Conservation (phyloP, 92 coral and sea anemone genomes). For the Palythoa grandis region DNA sequence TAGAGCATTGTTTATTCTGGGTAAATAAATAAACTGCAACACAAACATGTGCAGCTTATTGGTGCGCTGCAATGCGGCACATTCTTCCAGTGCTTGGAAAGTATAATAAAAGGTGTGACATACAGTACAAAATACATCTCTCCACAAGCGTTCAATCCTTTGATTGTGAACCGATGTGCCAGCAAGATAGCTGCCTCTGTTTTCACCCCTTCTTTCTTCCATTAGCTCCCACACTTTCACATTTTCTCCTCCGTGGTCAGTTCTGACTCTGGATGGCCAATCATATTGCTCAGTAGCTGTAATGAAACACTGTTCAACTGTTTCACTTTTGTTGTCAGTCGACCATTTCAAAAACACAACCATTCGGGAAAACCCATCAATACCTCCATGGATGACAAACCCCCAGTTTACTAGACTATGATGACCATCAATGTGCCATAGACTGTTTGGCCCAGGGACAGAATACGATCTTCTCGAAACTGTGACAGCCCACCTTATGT, state of each 20-base stretch:
- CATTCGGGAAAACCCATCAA: constrained; percentile 41
- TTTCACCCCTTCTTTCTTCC: constrained; percentile 50
- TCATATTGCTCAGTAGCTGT: constrained; percentile 36
- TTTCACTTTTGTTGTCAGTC: constrained; percentile 35
- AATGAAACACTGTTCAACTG: constrained; percentile 2
- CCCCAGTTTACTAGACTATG: constrained; percentile 50
- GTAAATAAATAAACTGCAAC: constrained; percentile 44
- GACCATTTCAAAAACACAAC: constrained; percentile 52
- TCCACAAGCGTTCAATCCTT: constrained; percentile 58
- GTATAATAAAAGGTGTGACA: constrained; percentile 51
- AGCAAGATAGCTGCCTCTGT: constrained; percentile 45
- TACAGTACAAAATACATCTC: constrained; percentile 51
- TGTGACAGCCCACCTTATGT: constrained; percentile 57
- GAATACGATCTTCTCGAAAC: constrained; percentile 56
- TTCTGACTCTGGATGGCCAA: constrained; percentile 50
- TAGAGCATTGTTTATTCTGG: constrained; percentile 46
- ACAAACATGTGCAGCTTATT: constrained; percentile 12
- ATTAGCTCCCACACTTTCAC: constrained; percentile 33
- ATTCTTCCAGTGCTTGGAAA: constrained; percentile 51
- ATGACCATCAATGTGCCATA: constrained; percentile 57
- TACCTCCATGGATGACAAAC: constrained; percentile 57
- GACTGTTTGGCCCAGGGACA: constrained; percentile 64
- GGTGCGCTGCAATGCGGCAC: constrained; percentile 45
- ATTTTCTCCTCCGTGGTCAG: constrained; percentile 54
- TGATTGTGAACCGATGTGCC: constrained; percentile 53